Base-by-base conservation (phyloP, 2,888 invertebrate genomes). In the Xiphydria camelus region DNA sequence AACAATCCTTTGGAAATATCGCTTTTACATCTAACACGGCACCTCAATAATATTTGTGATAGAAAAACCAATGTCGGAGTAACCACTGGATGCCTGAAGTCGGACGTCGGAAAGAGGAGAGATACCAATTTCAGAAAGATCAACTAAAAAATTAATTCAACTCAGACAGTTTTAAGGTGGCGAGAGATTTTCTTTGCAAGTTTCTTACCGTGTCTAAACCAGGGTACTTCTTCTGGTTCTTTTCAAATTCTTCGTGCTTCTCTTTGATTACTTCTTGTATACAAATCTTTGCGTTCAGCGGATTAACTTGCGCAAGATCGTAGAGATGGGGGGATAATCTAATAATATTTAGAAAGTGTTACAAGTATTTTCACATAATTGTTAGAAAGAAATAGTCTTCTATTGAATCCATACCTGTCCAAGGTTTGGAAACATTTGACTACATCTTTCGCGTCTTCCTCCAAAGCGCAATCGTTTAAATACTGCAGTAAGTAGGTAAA, bases 31-130 rank as follows among this genome's bases (percentile, higher is more conserved):
- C 79, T 82, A 14, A 90, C 82, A 55, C 80, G 82, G 40, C 86
- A 83, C 59, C 79, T 78, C 2, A 81, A 79, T 59, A 92, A 73
- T 64, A 94, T 87, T 72, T 93, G 88, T 25, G 88, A 83, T 77
- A 95, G 89, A 59, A 94, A 91, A 51, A 91, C 79, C 57, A 90
- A 64, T 17, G 82, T 76, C 7, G 68, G 66, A 20, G 65, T 67
- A 10, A 18, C 42, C n/a, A 45, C 40, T 20, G 45, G 87, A 80
- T 97, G 96, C 26, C 87, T 81, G 70, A 88, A 92, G 76, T 97
- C 96, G 0, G 95, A 94, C 0, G 94, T 87, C 1, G 95, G 89
- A 76, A 90, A 97, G 41, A 96, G 70, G 31, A 88, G 75, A 4
- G 89, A 85, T 3, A 92, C 81, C 52, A 93, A 66, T 77, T 94